Base-by-base conservation (phyloP, 2,888 invertebrate genomes). In the Parnassius apollo region DNA sequence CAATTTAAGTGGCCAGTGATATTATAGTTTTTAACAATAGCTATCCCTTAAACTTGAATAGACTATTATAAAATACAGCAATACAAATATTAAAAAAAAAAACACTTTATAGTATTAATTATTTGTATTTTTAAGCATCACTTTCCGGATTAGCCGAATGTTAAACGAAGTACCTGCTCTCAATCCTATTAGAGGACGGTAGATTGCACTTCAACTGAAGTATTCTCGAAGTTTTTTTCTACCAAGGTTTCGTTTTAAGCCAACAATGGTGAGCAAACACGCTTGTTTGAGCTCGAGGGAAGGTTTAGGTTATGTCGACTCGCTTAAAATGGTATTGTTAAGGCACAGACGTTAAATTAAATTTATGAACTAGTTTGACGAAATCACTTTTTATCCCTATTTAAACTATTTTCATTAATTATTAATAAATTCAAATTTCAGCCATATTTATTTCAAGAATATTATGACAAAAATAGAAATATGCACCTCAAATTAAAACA, bases 121-220 rank as follows among this genome's bases (percentile, higher is more conserved):
- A 55, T 59, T 59, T 59, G 55, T 63, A 51, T 55, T 50, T 59
- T 56, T 45, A 45, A 55, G 42, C n/a, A 55, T 61, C 51, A 18
- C 10, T 50, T 35, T 51, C 59, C 18, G 59, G 63, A 63, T 63
- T 52, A 61, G 52, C 42, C 18, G 10, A 18, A 2, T 12, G 45
- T 12, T 12, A 42, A 18, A 48, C n/a, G 22, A 51, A 62, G 65
- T 69, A 69, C 71, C 71, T 73, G 76, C 68, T 64, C 61, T 70
- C 67, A 75, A 87, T 86, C 85, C 82, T 73, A 81, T 87, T 83
- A 86, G 69, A 72, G 73, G 75, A 83, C 81, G 86, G 85, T 84
- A 76, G 83, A 80, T 73, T 76, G 83, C 81, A 81, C 81, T 78
- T 71, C 57, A 67, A 66, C 65, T 68, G 68, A 68, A 68, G 69